phyloP scores from a whole-genome alignment of 2,113 vertebrate genomes.

The Alligator sinensis region DNA sequence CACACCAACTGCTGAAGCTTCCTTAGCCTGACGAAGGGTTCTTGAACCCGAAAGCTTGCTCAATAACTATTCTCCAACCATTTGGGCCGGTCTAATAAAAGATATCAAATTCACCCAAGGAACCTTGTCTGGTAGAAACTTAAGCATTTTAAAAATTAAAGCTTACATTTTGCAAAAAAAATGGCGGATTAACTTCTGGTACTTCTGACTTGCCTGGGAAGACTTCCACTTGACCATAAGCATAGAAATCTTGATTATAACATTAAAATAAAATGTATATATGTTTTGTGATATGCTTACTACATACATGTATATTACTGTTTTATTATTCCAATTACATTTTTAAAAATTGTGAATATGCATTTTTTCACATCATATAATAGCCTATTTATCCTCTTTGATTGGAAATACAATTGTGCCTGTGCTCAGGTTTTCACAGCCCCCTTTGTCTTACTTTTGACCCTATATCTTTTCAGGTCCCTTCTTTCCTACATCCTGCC shows the following conservation, averaged over 20 bases:
- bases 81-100: too few species aligned
- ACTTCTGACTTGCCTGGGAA: not conserved
- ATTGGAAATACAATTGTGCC: not conserved
- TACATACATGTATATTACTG: not conserved
- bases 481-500: not conserved
- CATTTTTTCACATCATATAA: too few species aligned
- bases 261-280: not conserved
- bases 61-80: too few species aligned
- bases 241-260: not conserved
- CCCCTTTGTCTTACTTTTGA: too few species aligned
- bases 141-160: not conserved
- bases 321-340: too few species aligned
- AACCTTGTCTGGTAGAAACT: too few species aligned
- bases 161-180: not conserved
- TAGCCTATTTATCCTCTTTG: not conserved
- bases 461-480: not conserved
- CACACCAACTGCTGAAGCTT: too few species aligned
- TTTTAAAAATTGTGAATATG: too few species aligned
- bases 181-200: not conserved
- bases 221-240: not conserved
- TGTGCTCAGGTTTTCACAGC: not conserved
- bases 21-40: too few species aligned
- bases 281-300: not conserved
- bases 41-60: too few species aligned
- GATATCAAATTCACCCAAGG: too few species aligned